A percentile compares a stretch with the other conserved stretches of the same genome.
phyloP scores from a whole-genome alignment of 2,113 vertebrate species.

The Zingel zingel region DNA sequence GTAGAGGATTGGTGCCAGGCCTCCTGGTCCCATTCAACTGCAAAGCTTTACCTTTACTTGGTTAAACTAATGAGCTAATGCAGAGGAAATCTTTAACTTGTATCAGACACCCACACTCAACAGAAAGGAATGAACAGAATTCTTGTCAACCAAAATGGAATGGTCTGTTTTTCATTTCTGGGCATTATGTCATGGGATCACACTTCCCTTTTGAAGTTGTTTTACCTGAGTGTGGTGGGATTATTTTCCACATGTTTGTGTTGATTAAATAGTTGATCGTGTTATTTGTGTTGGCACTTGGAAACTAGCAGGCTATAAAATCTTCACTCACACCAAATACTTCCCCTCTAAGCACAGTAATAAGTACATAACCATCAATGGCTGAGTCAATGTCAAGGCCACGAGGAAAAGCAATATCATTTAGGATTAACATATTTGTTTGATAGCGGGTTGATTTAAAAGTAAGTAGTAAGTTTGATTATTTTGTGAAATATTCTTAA shows the following conservation, averaged over 20 bases:
- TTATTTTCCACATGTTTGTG: conserved; percentile 60
- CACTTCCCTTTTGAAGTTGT: conserved; percentile 53
- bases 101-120: conserved; percentile 41
- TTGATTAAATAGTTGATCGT: conserved; percentile 54
- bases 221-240: conserved; percentile 50
- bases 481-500: background rate
- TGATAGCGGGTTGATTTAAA: conserved; percentile 1
- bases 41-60: conserved; percentile 45
- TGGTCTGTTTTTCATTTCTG: conserved; percentile 70
- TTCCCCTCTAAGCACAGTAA: background rate
- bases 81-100: conserved; percentile 56
- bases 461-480: background rate
- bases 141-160: conserved; percentile 60
- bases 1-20: conserved; percentile 43
- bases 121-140: conserved; percentile 55
- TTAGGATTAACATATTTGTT: background rate
- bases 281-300: conserved; percentile 75
- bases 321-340: conserved; percentile 5
- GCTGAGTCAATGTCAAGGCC: background rate
- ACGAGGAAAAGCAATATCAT: background rate
- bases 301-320: conserved; percentile 39
- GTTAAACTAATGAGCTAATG: conserved; percentile 55
- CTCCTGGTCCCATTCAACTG: conserved; percentile 10
- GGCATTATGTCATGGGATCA: conserved; percentile 66
- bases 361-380: conserved; percentile 14